phyloP scores from a whole-genome alignment of 1,140 invertebrate genomes.

The Apis dorsata region DNA sequence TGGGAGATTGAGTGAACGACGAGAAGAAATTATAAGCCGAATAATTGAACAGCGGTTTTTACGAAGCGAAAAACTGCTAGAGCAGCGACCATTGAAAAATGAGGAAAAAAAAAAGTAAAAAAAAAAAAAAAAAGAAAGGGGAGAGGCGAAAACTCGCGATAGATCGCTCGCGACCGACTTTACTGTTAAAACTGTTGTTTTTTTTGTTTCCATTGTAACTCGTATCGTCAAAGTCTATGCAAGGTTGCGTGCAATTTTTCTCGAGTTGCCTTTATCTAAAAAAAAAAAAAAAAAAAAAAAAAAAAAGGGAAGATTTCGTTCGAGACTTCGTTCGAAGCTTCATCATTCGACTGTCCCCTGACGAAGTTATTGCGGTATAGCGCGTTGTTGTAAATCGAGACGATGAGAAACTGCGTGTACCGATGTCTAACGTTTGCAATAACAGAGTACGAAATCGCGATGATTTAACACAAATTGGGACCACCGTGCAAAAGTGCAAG shows the following conservation, averaged over 20 bases:
- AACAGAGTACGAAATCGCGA: slow-evolving; percentile 32
- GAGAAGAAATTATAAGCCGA: slow-evolving; percentile 15
- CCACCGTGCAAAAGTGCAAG: slow-evolving; percentile 63
- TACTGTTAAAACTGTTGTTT: neutral
- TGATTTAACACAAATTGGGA: slow-evolving; percentile 52
- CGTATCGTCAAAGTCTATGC: neutral
- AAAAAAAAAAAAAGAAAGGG: neutral
- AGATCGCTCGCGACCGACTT: neutral
- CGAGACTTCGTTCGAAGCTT: neutral
- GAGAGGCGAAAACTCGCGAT: neutral
- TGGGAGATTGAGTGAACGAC: slow-evolving; percentile 46
- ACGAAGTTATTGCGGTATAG: neutral
- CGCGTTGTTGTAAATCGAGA: neutral
- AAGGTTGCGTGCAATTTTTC: neutral
- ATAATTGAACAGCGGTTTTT: neutral
- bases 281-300: no score
- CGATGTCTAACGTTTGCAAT: slow-evolving; percentile 19
- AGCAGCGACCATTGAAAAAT: neutral
- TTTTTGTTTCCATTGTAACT: neutral
- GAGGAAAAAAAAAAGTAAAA: neutral
- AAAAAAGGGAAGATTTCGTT: neutral
- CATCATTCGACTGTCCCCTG: neutral
- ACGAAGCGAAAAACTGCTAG: neutral
- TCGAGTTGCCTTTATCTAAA: neutral
- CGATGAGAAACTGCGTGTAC: neutral